A percentile compares a stretch with the other conserved stretches of the same genome.
These are phyloP conservation scores for Carabus problematicus DNA, from an alignment of 2,888 invertebrate species.

Conservation along the genomic window DNA sequence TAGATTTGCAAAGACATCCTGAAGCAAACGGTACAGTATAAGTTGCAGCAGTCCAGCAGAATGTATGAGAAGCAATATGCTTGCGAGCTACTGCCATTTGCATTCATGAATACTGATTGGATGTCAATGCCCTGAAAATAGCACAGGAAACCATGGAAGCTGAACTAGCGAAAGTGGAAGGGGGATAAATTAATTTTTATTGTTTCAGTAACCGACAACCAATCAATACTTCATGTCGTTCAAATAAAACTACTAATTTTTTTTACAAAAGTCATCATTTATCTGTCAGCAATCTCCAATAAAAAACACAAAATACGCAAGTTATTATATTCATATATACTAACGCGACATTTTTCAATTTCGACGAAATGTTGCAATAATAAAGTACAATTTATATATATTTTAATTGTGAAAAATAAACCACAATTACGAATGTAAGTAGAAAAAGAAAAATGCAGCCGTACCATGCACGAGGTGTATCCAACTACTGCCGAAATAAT, in stretches of 20 bases:
- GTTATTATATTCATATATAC: neutral
- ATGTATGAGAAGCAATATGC: slow-evolving; percentile 25
- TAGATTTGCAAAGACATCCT: no score
- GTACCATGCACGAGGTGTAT: slow-evolving; percentile 38
- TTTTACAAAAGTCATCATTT: neutral
- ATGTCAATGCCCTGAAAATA: slow-evolving; percentile 34
- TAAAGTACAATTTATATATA: no score
- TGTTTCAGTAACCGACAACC: neutral
- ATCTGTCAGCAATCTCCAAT: neutral
- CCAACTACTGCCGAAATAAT: slow-evolving; percentile 34
- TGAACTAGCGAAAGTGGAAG: no score
- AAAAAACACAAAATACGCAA: neutral
- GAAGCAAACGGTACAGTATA: no score
- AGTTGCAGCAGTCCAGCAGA: neutral
- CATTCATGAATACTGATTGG: slow-evolving; percentile 24
- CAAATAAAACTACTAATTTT: neutral
- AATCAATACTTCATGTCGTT: slow-evolving; percentile 4
- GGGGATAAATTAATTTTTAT: slow-evolving; percentile 8
- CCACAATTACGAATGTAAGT: slow-evolving; percentile 18
- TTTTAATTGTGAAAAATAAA: slow-evolving; percentile 4
- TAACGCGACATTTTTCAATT: neutral
- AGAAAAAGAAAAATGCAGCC: slow-evolving; percentile 34
- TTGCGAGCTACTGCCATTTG: slow-evolving; percentile 25
- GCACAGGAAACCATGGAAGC: slow-evolving; percentile 14
- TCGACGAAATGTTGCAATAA: no score